Evolutionary conservation across 2,888 invertebrate species (phyloP).

Genomic region (Acheta domesticus): DNA sequence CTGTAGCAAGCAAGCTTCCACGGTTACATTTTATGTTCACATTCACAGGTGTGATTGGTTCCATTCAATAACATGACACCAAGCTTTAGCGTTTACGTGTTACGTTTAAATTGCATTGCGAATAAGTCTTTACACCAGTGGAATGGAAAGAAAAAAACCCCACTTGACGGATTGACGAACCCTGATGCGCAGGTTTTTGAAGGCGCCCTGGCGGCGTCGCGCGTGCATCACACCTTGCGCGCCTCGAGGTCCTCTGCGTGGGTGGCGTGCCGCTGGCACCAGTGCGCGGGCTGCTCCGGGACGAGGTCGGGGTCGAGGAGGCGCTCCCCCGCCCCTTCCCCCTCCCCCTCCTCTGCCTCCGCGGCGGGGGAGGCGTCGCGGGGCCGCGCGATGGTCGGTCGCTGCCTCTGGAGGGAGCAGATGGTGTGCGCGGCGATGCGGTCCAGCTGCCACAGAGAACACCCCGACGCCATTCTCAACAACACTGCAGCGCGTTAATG

Average conservation of each 20-base stretch:
- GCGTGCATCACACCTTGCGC: not conserved
- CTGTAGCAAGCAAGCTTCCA: too few species aligned
- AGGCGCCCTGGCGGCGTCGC: not conserved
- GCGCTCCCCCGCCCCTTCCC: not conserved
- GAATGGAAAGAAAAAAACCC: too few species aligned
- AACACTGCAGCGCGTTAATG: too few species aligned
- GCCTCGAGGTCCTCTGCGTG: not conserved
- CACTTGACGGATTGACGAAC: too few species aligned
- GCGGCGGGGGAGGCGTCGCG: not conserved
- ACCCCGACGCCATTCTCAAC: too few species aligned
- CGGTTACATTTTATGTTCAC: too few species aligned
- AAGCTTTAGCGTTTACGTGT: too few species aligned
- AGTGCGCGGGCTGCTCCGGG: not conserved
- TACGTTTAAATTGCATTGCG: too few species aligned
- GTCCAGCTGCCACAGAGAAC: conserved; percentile 47
- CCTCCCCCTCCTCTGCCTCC: not conserved
- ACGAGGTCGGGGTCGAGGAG: not conserved
- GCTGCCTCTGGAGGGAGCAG: conserved; percentile 52
- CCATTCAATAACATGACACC: too few species aligned
- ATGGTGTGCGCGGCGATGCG: conserved; percentile 65
- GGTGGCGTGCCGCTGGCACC: not conserved
- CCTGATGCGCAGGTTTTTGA: too few species aligned
- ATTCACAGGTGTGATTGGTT: too few species aligned
- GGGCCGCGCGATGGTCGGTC: conserved; percentile 42
- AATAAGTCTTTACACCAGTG: too few species aligned